phyloP scores from a whole-genome alignment of 1,140 invertebrate genomes.

The Pristionchus pacificus region DNA sequence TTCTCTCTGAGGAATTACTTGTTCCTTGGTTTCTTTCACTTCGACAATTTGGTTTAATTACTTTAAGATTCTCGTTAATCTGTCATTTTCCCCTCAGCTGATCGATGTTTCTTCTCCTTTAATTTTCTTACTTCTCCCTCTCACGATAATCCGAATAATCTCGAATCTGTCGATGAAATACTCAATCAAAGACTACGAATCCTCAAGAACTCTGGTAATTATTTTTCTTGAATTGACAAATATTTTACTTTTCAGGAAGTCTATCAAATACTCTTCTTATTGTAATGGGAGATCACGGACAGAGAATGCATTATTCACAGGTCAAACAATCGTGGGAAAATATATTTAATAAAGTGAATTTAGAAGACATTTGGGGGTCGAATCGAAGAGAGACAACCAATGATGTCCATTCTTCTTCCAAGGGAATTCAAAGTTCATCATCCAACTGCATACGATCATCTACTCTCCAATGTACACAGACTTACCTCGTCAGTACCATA shows the following conservation, averaged over 20 bases:
- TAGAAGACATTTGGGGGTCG: neutral
- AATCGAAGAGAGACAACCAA: neutral
- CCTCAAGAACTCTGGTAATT: neutral
- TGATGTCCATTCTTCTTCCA: neutral
- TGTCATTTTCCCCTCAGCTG: neutral
- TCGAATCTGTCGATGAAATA: neutral
- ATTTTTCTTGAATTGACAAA: neutral
- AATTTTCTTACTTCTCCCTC: neutral
- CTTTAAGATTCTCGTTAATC: too few species aligned
- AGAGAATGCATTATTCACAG: neutral
- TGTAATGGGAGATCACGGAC: neutral
- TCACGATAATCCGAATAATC: neutral
- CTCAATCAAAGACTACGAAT: neutral
- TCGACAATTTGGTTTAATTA: neutral
- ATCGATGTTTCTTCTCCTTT: neutral
- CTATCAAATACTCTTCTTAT: conserved; percentile 1
- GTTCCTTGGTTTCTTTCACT: neutral
- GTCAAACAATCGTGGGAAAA: neutral
- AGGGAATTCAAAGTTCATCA: neutral
- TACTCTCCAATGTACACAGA: neutral
- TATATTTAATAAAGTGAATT: neutral
- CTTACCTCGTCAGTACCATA: neutral
- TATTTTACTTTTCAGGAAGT: too few species aligned
- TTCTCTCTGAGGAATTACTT: neutral
- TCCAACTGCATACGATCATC: neutral